A percentile compares a stretch with the other conserved stretches of the same genome.
Evolutionary conservation across 2,888 invertebrate genomes (phyloP).

Genomic region (Chaetogeoica ovagalla): DNA sequence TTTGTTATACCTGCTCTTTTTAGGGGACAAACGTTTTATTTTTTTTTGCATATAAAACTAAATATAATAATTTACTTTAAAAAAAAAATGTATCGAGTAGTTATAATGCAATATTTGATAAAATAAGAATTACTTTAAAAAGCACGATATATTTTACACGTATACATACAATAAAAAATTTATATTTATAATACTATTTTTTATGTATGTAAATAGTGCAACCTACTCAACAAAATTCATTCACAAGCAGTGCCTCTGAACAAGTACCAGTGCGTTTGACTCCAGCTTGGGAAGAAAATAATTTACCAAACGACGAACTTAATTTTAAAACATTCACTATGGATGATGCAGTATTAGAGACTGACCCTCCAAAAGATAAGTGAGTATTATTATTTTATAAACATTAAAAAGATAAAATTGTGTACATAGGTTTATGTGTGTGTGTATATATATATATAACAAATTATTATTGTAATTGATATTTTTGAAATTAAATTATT

Average conservation of each 20-base stretch:
- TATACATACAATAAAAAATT: background rate
- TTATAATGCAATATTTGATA: too few relatives aligned
- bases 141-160: too few relatives aligned
- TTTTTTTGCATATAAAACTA: too few relatives aligned
- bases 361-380: constrained; percentile 78
- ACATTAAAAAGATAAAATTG: too few relatives aligned
- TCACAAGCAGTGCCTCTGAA: constrained; percentile 37
- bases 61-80: background rate
- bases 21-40: too few relatives aligned
- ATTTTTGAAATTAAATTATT: background rate
- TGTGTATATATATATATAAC: too few relatives aligned
- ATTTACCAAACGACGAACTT: constrained; percentile 80
- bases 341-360: constrained; percentile 71
- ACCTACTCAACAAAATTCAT: constrained; percentile 50
- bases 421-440: too few relatives aligned
- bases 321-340: constrained; percentile 75
- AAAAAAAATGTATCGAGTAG: too few relatives aligned
- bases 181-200: background rate
- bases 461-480: background rate
- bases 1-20: too few relatives aligned
- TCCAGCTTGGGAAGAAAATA: constrained; percentile 85
- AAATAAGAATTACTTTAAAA: too few relatives aligned
- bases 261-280: constrained; percentile 74
- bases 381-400: constrained; percentile 56
- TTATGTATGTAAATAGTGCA: constrained; percentile 15